Evolutionary conservation across 2,888 invertebrate genomes (phyloP).

Genomic region (Opisthograptis luteolata): DNA sequence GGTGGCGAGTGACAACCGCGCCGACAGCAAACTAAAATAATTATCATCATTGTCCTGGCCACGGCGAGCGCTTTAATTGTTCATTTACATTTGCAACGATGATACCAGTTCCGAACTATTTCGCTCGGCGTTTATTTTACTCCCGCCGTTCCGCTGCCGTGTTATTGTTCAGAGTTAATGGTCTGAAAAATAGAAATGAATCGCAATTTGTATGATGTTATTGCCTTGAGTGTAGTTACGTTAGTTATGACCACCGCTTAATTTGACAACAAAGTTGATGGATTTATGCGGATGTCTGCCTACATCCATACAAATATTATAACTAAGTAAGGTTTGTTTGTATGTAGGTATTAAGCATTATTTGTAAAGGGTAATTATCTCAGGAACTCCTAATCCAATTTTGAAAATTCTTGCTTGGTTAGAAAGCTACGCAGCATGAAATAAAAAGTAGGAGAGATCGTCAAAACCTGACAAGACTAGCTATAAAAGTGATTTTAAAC

Average conservation of each 20-base stretch:
- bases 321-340: too few relatives aligned
- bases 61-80: conserved; percentile 82
- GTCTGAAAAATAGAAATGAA: conserved; percentile 81
- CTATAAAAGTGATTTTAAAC: too few relatives aligned
- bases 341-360: too few relatives aligned
- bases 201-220: conserved; percentile 73
- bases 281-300: conserved; percentile 11
- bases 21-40: conserved; percentile 83
- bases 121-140: conserved; percentile 76
- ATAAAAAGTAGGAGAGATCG: too few relatives aligned
- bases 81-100: conserved; percentile 84
- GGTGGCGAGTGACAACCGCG: conserved; percentile 72
- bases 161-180: conserved; percentile 81
- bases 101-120: conserved; percentile 83
- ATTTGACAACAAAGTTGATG: conserved; percentile 38
- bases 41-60: conserved; percentile 83
- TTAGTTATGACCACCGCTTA: conserved; percentile 52
- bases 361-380: not conserved
- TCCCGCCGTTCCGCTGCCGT: conserved; percentile 69
- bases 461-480: too few relatives aligned
- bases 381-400: too few relatives aligned
- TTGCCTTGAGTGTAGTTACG: conserved; percentile 45
- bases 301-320: too few relatives aligned
- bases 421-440: too few relatives aligned
- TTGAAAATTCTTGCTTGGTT: too few relatives aligned